Evolutionary conservation across 1,140 invertebrate species (phyloP), one percentile per base, ranked within the genome.

Genomic region (Ostrea edulis): DNA sequence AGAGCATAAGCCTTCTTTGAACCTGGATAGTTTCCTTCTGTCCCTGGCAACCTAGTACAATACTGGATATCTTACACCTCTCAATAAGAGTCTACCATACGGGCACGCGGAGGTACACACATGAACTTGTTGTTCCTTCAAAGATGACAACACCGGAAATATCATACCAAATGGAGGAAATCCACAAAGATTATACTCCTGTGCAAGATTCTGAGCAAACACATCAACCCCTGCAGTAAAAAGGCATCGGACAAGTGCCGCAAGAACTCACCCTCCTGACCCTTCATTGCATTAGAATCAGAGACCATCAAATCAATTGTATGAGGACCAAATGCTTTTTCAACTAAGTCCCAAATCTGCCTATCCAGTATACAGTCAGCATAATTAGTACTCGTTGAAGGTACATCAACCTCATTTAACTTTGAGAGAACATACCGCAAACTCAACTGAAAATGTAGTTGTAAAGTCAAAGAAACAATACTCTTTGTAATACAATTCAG

Each of bases 291-390:
- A 85, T 85, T 89, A 4, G 88, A 87, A 55, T 89, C 88, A 12
- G 88, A 77, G 68, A n/a, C n/a, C n/a, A 85, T 89, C 20, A 87
- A 54, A 65, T 89, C 88, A 82, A 85, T n/a, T n/a, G n/a, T n/a
- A n/a, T n/a, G n/a, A n/a, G n/a, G n/a, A n/a, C n/a, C n/a, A n/a
- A n/a, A n/a, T 17, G 11, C 8, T 53, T 2, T 12, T 29, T 89
- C 65, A 25, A 87, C 88, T 0, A 35, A 22, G 4, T 22, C 3
- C 88, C 86, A 87, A 51, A 54, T 52, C 0, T 25, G 9, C 2
- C 86, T 82, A 85, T 52, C 86, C 68, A 89, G 65, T 83, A 87
- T 85, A 29, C 29, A 12, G 82, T 89, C 86, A 5, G 51, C 17
- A 22, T 83, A 29, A 83, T 8, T 53, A 62, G 65, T 12, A 35